Evolutionary conservation across 2,113 vertebrate species (phyloP).

Genomic region (Sceloporus tristichus): DNA sequence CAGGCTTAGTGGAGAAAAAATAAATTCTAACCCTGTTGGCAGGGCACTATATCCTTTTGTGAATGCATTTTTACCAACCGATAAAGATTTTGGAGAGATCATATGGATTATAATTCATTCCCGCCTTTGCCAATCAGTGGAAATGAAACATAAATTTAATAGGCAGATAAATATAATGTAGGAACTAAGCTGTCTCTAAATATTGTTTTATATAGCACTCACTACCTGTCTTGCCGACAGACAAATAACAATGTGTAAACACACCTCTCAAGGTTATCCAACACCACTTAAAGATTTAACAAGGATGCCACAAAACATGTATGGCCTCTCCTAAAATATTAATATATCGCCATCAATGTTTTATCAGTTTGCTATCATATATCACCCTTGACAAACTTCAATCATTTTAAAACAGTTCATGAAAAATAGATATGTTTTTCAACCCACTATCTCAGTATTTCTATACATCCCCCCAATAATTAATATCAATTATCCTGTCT

Average conservation of each 20-base stretch:
- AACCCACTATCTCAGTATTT: background rate
- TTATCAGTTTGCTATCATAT: constrained; percentile 61
- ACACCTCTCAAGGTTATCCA: constrained; percentile 60
- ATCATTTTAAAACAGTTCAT: constrained; percentile 23
- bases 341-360: constrained; percentile 62
- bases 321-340: constrained; percentile 68
- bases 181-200: background rate
- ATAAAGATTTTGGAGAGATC: background rate
- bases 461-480: constrained; percentile 35
- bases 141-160: background rate
- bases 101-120: constrained; percentile 17
- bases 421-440: constrained; percentile 57
- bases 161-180: constrained; percentile 6
- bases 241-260: constrained; percentile 39
- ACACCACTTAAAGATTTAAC: constrained; percentile 51
- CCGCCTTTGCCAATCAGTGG: background rate
- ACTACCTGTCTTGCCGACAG: background rate
- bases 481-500: constrained; percentile 22
- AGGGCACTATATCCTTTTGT: background rate
- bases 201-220: background rate
- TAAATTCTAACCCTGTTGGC: background rate
- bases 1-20: background rate
- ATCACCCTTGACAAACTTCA: constrained; percentile 55
- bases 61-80: background rate
- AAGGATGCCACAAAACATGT: constrained; percentile 32